A percentile compares a stretch with the other conserved stretches of the same genome.
Evolutionary conservation across 1,140 invertebrate species (phyloP).

Genomic region (Ips nitidus): DNA sequence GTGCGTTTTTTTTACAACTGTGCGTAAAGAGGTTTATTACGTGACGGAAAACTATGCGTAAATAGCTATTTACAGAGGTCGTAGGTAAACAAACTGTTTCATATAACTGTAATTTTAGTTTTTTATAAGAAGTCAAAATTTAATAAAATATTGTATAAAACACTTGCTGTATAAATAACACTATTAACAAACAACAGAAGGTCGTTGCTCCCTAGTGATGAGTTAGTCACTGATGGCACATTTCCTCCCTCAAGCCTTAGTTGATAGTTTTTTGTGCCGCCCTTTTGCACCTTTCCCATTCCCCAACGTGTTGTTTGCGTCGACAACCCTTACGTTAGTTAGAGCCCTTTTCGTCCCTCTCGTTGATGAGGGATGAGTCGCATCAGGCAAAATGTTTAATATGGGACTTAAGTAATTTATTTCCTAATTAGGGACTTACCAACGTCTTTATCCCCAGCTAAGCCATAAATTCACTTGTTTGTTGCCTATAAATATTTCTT

Average conservation of each 20-base stretch:
- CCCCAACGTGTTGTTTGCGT: conserved; percentile 16
- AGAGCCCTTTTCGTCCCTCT: conserved; percentile 5
- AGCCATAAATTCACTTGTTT: conserved; percentile 23
- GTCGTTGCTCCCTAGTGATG: too few relatives aligned
- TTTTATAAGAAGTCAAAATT: too few relatives aligned
- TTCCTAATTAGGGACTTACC: conserved; percentile 30
- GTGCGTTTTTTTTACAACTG: too few relatives aligned
- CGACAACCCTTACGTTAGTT: conserved; percentile 23
- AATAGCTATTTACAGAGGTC: too few relatives aligned
- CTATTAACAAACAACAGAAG: too few relatives aligned
- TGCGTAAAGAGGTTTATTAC: too few relatives aligned
- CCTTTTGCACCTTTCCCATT: conserved; percentile 18
- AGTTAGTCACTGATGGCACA: too few relatives aligned
- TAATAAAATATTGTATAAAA: too few relatives aligned
- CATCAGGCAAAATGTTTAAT: conserved; percentile 32
- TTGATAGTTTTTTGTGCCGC: conserved; percentile 27
- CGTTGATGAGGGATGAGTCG: conserved; percentile 23
- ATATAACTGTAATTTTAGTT: too few relatives aligned
- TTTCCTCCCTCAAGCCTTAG: conserved; percentile 4
- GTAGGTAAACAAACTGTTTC: too few relatives aligned
- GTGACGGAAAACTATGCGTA: too few relatives aligned
- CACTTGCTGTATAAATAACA: too few relatives aligned
- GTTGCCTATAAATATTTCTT: background rate
- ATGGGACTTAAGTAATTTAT: conserved; percentile 34
- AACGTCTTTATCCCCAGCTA: conserved; percentile 29